phyloP scores from a whole-genome alignment of 2,113 vertebrate genomes.

The Gnathonemus echidnorhynchus region DNA sequence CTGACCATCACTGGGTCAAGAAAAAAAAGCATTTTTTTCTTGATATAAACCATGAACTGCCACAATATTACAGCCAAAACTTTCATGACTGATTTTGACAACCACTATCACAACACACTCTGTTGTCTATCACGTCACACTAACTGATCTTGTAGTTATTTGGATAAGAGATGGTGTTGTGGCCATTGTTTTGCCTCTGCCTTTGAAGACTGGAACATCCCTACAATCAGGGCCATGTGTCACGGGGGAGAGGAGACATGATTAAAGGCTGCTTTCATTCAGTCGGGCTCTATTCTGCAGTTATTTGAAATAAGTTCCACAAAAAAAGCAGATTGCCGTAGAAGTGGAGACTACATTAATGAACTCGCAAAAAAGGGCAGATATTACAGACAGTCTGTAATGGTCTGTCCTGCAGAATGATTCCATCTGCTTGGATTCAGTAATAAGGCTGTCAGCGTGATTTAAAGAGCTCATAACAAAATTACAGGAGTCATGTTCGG shows the following conservation, averaged over 20 bases:
- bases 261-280: conserved; percentile 7
- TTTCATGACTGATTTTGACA: not conserved
- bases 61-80: not conserved
- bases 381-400: conserved; percentile 8
- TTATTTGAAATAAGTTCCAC: conserved; percentile 16
- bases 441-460: conserved; percentile 40
- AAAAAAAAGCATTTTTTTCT: not conserved
- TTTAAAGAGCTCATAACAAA: conserved; percentile 27
- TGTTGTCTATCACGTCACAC: not conserved
- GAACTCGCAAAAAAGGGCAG: not conserved
- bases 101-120: not conserved
- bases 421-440: conserved; percentile 14
- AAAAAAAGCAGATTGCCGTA: not conserved
- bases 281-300: not conserved
- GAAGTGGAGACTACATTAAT: conserved; percentile 15
- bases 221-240: not conserved
- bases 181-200: not conserved
- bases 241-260: not conserved
- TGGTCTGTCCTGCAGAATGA: not conserved
- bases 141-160: not conserved
- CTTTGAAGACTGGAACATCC: not conserved
- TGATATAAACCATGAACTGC: not conserved
- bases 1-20: not conserved
- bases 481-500: conserved; percentile 25
- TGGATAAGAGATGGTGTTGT: not conserved